A percentile compares a stretch with the other conserved stretches of the same genome.
phyloP scores from a whole-genome alignment of 2,888 invertebrate species.

The Orchesellides sinensis region DNA sequence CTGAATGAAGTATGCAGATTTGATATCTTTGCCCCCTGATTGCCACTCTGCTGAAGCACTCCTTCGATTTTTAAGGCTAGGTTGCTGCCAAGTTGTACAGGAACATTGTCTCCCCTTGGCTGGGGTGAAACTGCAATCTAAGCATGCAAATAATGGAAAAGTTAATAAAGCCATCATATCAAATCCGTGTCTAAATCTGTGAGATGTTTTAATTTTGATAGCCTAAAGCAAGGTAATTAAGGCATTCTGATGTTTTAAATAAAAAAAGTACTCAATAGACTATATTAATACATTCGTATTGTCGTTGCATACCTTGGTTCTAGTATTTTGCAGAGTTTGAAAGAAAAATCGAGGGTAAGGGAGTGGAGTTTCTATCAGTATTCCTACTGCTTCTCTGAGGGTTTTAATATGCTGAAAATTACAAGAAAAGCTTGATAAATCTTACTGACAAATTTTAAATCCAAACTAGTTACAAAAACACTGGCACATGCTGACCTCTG shows the following conservation, averaged over 20 bases:
- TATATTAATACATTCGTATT: too few species aligned
- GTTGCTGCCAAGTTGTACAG: constrained; percentile 89
- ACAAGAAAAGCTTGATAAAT: constrained; percentile 45
- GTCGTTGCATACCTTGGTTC: constrained; percentile 86
- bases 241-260: too few species aligned
- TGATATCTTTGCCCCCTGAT: constrained; percentile 42
- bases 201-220: too few species aligned
- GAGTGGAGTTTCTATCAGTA: constrained; percentile 82
- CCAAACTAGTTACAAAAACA: not conserved
- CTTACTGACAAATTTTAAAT: not conserved
- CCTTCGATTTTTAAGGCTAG: constrained; percentile 96
- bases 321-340: constrained; percentile 90
- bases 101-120: constrained; percentile 89
- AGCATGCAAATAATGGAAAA: too few species aligned
- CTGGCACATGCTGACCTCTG: constrained; percentile 8
- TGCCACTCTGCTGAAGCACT: constrained; percentile 84
- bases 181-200: too few species aligned
- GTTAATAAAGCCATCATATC: too few species aligned
- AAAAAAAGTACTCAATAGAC: constrained; percentile 2
- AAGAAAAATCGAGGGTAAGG: constrained; percentile 88
- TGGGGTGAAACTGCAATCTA: constrained; percentile 88
- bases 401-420: constrained; percentile 76
- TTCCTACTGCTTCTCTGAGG: constrained; percentile 76
- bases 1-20: constrained; percentile 63
- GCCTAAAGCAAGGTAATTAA: too few species aligned